Evolutionary conservation across 2,113 vertebrate genomes (phyloP).

Genomic region (Halichoeres trimaculatus): DNA sequence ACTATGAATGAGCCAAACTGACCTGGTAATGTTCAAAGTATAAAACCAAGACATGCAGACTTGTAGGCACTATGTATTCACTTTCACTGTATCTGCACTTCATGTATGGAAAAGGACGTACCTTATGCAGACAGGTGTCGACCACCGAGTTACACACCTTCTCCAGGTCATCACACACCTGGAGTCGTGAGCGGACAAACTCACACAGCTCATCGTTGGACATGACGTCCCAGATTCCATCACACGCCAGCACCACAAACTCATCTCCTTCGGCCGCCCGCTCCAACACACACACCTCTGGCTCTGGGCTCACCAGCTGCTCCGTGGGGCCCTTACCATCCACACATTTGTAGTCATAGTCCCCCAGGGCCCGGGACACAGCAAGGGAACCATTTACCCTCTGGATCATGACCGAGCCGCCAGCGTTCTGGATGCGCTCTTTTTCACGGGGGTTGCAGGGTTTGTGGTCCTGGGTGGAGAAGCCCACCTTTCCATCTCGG

Average conservation of each 20-base stretch:
- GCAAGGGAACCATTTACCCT: slow-evolving; percentile 98
- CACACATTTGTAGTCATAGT: slow-evolving; percentile 99
- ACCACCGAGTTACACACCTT: slow-evolving; percentile 98
- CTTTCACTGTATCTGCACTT: background rate
- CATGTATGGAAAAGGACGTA: slow-evolving; percentile 64
- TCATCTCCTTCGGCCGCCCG: slow-evolving; percentile 94
- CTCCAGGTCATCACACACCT: slow-evolving; percentile 96
- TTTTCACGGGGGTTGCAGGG: slow-evolving; percentile 98
- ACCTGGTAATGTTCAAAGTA: too few relatives aligned
- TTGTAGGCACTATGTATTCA: background rate
- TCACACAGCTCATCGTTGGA: slow-evolving; percentile 99
- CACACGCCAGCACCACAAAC: slow-evolving; percentile 97
- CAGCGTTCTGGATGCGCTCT: slow-evolving; percentile 98
- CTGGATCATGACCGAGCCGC: slow-evolving; percentile 99
- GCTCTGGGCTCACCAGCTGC: slow-evolving; percentile 99
- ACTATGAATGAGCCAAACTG: too few relatives aligned
- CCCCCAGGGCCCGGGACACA: slow-evolving; percentile 97
- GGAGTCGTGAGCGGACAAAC: slow-evolving; percentile 95
- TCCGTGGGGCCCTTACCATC: slow-evolving; percentile 98
- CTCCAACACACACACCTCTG: slow-evolving; percentile 96
- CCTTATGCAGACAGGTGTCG: slow-evolving; percentile 99
- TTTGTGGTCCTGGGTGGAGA: slow-evolving; percentile 99
- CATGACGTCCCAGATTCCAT: slow-evolving; percentile 99
- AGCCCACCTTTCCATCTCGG: slow-evolving; percentile 93
- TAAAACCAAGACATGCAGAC: background rate